Evolutionary conservation across 2,113 vertebrate genomes (phyloP), one percentile per base, ranked within the genome.

Genomic region (Onychostruthus taczanowskii): DNA sequence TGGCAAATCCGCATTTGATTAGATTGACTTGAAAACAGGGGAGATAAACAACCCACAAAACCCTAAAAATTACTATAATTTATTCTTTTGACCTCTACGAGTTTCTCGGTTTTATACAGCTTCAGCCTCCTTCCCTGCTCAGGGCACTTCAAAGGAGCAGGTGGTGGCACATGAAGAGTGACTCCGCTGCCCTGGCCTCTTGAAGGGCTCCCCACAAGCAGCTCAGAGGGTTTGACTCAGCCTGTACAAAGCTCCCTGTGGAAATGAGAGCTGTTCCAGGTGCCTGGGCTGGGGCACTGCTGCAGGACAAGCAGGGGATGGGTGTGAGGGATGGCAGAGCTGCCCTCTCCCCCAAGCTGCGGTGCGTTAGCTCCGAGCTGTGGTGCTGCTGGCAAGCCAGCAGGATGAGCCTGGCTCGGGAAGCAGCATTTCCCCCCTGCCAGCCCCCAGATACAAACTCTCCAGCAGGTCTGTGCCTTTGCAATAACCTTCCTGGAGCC

Each of bases 1-100:
- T 95, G 94, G 94, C 84, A 92, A 82, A 97, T 44, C 95, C 84
- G 0, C 90, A 39, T 94, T 93, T 97, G 95, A 97, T 97, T 95
- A 96, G 84, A 92, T 78, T 76, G 95, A 93, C 94, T 97, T 59
- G 89, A 86, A 96, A 96, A 93, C 70, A 59, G 70, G 75, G 61
- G 37, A 70, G 70, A 85, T 83, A 87, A 79, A 82, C 64, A 89
- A 93, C 62, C 31, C 75, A 59, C 87, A 94, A 95, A 96, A 67
- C 5, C 83, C 84, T 90, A 62, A 89, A 93, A 95, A 86, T 82
- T 61, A 44, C 4, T 76, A 75, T 83, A 69, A 91, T 92, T 95
- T 93, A 90, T 96, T 93, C 94, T 80, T 96, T 95, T 92, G 94
- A 94, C 96, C 96, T 97, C 94, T 31, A 39, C 0, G 11, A 82